These are phyloP conservation scores for Heliconius erato DNA, from an alignment of 2,888 invertebrate genomes.

Conservation along the genomic window DNA sequence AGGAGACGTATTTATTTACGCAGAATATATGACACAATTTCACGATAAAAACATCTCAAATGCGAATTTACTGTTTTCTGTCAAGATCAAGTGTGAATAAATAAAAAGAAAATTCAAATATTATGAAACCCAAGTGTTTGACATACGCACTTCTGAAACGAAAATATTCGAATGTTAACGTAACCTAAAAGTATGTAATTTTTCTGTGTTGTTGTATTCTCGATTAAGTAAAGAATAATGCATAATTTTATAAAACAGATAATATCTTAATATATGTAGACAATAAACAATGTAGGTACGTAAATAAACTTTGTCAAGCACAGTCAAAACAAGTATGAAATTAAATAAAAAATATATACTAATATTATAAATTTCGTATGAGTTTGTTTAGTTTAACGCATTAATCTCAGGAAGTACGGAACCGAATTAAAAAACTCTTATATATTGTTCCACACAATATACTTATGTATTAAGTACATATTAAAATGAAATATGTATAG, in stretches of 20 bases:
- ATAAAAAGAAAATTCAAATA: constrained; percentile 35
- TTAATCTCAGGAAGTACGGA: too few species aligned
- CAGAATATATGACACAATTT: constrained; percentile 81
- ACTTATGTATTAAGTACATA: too few species aligned
- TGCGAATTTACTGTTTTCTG: constrained; percentile 49
- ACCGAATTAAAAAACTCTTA: too few species aligned
- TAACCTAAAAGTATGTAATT: constrained; percentile 17
- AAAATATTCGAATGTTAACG: constrained; percentile 33
- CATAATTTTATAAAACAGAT: not conserved
- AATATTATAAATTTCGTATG: too few species aligned
- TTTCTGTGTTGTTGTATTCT: not conserved
- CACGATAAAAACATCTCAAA: constrained; percentile 67
- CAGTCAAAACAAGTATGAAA: too few species aligned
- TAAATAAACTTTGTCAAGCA: not conserved
- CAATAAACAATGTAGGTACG: not conserved
- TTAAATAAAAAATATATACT: too few species aligned
- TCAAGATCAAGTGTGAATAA: constrained; percentile 35
- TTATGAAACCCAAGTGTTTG: constrained; percentile 44
- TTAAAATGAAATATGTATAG: not conserved
- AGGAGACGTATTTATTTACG: constrained; percentile 78
- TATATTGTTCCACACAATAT: too few species aligned
- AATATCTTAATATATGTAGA: not conserved
- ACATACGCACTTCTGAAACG: constrained; percentile 26
- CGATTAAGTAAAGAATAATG: not conserved
- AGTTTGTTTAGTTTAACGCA: too few species aligned